Evolutionary conservation across 2,797 vertebrate genomes (phyloP).

Genomic region (Hirundo rustica): DNA sequence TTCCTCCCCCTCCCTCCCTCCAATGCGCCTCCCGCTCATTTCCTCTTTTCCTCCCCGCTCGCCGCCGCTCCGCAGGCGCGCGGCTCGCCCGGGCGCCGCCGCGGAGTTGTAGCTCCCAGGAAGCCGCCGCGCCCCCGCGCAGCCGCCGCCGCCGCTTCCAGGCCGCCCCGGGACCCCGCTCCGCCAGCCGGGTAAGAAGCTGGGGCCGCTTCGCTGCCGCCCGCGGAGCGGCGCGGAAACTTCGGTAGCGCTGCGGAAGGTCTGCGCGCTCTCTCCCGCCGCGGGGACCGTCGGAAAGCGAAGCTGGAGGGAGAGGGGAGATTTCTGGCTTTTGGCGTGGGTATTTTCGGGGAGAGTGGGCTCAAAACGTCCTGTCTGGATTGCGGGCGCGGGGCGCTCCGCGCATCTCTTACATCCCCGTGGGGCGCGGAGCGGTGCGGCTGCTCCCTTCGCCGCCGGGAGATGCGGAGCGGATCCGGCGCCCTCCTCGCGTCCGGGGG

Average conservation of each 20-base stretch:
- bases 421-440: not conserved
- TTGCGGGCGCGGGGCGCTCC: not conserved
- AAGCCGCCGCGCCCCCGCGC: not conserved
- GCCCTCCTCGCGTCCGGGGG: not conserved
- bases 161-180: constrained; percentile 6
- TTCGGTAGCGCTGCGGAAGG: not conserved
- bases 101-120: constrained; percentile 35
- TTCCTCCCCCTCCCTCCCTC: constrained; percentile 41
- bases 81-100: constrained; percentile 29
- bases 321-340: not conserved
- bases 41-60: constrained; percentile 30
- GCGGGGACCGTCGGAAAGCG: not conserved
- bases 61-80: constrained; percentile 28
- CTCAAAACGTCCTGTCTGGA: not conserved
- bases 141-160: not conserved
- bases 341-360: not conserved
- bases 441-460: not conserved
- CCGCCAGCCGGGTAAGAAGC: constrained; percentile 16
- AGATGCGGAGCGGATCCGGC: not conserved
- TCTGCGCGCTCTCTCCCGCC: not conserved
- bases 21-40: constrained; percentile 44
- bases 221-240: constrained; percentile 11
- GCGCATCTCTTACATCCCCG: not conserved
- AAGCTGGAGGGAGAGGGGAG: not conserved
- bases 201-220: not conserved